Evolutionary conservation across 2,888 invertebrate genomes (phyloP).

Genomic region (Cecidostiba fungosa): DNA sequence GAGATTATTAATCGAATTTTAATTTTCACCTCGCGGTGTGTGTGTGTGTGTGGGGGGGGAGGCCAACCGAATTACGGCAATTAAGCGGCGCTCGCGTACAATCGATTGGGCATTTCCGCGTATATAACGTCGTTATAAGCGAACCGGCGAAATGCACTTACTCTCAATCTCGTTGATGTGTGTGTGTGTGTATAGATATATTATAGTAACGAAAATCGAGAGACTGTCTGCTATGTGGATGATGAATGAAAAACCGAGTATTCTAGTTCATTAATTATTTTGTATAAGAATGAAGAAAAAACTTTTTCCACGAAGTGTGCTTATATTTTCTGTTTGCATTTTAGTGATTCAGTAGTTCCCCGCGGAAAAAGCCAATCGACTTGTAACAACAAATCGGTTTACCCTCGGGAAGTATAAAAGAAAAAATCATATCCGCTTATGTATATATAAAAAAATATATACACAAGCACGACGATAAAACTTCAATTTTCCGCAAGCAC

Average conservation of each 20-base stretch:
- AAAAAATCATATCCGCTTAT: background rate
- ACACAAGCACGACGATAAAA: constrained; percentile 29
- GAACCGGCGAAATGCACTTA: background rate
- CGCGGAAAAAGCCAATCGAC: background rate
- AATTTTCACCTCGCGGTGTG: background rate
- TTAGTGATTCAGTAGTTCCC: background rate
- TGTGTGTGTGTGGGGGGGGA: too few species aligned
- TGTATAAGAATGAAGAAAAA: background rate
- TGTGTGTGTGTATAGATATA: too few species aligned
- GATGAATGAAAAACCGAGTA: background rate
- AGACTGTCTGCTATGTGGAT: background rate
- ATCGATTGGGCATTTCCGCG: constrained; percentile 2
- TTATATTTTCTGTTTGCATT: background rate
- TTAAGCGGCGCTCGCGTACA: background rate
- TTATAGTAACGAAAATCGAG: background rate
- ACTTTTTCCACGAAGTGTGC: background rate
- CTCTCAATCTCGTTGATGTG: background rate
- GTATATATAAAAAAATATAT: background rate
- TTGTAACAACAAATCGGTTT: background rate
- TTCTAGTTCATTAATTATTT: background rate
- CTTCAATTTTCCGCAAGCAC: constrained; percentile 48
- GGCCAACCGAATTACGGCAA: constrained; percentile 1
- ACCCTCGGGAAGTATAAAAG: background rate
- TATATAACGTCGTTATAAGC: background rate
- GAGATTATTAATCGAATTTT: constrained; percentile 4